Base-by-base conservation (phyloP, 1,140 invertebrate genomes). In the Eueides isabella region DNA sequence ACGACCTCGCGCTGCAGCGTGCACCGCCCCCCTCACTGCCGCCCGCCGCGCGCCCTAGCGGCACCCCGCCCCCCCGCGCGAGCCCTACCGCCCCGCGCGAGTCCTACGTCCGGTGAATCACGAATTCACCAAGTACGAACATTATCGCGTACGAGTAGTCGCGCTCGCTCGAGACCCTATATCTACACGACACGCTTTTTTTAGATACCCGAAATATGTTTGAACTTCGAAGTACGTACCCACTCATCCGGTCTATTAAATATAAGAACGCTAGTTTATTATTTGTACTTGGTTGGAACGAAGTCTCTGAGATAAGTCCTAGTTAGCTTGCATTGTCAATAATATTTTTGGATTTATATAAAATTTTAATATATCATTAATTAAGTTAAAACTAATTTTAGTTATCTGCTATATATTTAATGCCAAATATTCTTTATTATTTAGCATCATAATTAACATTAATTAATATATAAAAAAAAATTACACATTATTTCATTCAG, bases 1-100 rank as follows among this genome's bases (percentile, higher is more conserved):
- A 90, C 90, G 89, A 91, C 88, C 89, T 90, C 89, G 87, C 87
- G 89, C 88, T 91, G 88, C 91, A 91, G 84, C 87, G 88, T 91
- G 89, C 88, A 88, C 85, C 90, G 82, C 82, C 87, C 88, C 86
- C 82, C 74, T 81, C 85, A 76, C 87, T 63, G 85, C 69, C 77
- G 35, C 70, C 48, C 80, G 38, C 80, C 84, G 77, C 82, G 75
- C 83, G 76, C 78, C 82, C 82, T 81, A 75, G 77, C 44, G 74
- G 62, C 82, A 33, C 35, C 35, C 35, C 75, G 71, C 80, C 74
- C 83, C 80, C 80, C 73, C 77, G 74, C 82, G 77, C 71, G 62
- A 66, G 82, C 85, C 82, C 85, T 82, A 81, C 72, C 73, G 73
- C 79, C 76, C 78, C 78, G 76, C 80, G 79, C 81, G 82, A 81